These are phyloP conservation scores for Pterobdella sp. DNA, from an alignment of 2,888 invertebrate genomes.

Conservation along the genomic window DNA sequence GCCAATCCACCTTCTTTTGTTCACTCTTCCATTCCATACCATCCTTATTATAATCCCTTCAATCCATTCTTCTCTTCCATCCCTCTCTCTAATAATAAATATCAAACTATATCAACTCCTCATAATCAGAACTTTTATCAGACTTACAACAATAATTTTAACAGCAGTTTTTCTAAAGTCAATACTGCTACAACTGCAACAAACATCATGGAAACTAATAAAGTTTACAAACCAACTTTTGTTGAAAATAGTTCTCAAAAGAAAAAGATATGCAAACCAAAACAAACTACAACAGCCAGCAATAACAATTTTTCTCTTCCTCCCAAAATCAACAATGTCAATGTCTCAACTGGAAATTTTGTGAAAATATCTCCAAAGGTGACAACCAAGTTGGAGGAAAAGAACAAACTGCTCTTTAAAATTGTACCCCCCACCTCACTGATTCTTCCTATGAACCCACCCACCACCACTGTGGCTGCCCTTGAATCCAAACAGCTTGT, in stretches of 20 bases:
- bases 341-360: background rate
- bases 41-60: slow-evolving; percentile 1
- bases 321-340: background rate
- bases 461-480: background rate
- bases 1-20: slow-evolving; percentile 1
- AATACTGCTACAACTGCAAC: background rate
- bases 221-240: background rate
- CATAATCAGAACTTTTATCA: slow-evolving; percentile 1
- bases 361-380: slow-evolving; percentile 17
- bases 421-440: background rate
- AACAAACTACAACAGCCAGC: background rate
- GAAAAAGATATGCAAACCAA: background rate
- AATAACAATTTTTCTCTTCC: background rate
- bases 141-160: slow-evolving; percentile 9
- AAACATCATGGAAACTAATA: background rate
- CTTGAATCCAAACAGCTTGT: background rate
- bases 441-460: background rate
- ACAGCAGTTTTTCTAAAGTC: slow-evolving; percentile 6
- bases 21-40: background rate
- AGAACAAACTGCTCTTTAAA: background rate
- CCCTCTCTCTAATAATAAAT: slow-evolving; percentile 10
- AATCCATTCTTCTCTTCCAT: slow-evolving; percentile 8
- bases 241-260: background rate
- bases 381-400: background rate
- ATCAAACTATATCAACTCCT: background rate